These are phyloP conservation scores for Rhinophrynus dorsalis DNA, from an alignment of 2,797 vertebrate species.

Conservation along the genomic window DNA sequence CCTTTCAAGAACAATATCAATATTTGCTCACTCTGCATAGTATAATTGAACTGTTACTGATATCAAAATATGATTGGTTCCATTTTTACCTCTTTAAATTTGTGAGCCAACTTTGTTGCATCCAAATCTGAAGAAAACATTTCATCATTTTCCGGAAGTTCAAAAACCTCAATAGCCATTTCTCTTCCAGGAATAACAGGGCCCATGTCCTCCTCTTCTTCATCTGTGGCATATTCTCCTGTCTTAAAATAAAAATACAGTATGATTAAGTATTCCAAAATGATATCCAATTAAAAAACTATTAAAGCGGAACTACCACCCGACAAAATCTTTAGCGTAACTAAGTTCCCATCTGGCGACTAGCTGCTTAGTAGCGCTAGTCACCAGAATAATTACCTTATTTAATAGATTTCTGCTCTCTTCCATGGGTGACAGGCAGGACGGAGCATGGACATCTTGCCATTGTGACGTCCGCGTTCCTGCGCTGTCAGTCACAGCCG, in stretches of 20 bases:
- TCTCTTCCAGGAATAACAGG: conserved; percentile 74
- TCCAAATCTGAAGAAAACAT: conserved; percentile 91
- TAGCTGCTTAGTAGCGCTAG: too few relatives aligned
- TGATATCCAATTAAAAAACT: neutral
- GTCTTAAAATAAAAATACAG: conserved; percentile 74
- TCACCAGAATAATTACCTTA: too few relatives aligned
- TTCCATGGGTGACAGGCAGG: too few relatives aligned
- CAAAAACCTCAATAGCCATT: conserved; percentile 94
- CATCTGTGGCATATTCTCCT: conserved; percentile 96
- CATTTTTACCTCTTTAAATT: conserved; percentile 90
- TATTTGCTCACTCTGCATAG: too few relatives aligned
- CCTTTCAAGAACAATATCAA: too few relatives aligned
- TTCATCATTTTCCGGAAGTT: conserved; percentile 91
- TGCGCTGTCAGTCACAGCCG: too few relatives aligned
- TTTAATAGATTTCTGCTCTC: too few relatives aligned
- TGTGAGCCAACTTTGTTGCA: conserved; percentile 91
- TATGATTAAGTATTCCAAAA: neutral
- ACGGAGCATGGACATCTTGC: too few relatives aligned
- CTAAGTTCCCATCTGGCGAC: too few relatives aligned
- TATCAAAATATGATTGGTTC: neutral
- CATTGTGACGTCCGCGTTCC: too few relatives aligned
- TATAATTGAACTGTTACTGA: neutral
- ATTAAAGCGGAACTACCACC: too few relatives aligned
- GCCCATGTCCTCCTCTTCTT: conserved; percentile 86
- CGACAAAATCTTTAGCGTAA: too few relatives aligned